Conservation (phyloP, 2,888 invertebrate species). For the Leuctra nigra region DNA sequence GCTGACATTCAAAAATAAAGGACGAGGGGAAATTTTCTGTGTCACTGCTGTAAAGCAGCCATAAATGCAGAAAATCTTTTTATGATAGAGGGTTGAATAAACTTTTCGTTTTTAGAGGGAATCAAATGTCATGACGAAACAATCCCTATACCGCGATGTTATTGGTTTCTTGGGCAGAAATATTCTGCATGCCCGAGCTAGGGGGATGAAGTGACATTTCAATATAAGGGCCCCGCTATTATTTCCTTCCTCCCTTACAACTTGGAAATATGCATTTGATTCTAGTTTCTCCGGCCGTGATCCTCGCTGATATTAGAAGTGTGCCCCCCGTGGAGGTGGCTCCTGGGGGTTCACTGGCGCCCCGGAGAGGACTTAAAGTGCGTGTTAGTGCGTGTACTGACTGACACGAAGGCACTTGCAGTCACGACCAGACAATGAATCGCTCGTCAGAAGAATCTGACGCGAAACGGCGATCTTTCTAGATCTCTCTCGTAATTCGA, state of each 20-base stretch:
- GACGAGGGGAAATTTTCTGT: constrained; percentile 5
- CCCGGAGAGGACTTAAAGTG: background rate
- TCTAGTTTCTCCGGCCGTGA: too few species aligned
- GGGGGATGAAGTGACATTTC: constrained; percentile 13
- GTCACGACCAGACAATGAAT: too few species aligned
- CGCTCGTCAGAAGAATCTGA: too few species aligned
- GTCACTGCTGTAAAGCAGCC: constrained; percentile 1
- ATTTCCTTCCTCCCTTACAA: constrained; percentile 13
- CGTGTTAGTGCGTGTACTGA: background rate
- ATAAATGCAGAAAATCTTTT: constrained; percentile 15
- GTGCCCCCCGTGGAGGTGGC: background rate
- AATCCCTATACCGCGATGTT: constrained; percentile 20
- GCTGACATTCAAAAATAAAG: constrained; percentile 12
- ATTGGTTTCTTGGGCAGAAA: constrained; percentile 13
- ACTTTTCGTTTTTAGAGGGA: constrained; percentile 16
- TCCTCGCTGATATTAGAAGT: constrained; percentile 8
- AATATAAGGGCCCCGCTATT: constrained; percentile 14
- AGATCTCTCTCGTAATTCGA: too few species aligned
- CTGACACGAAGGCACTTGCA: too few species aligned
- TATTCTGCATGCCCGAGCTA: background rate
- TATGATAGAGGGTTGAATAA: constrained; percentile 16
- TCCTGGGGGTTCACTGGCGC: constrained; percentile 1
- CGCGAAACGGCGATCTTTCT: too few species aligned
- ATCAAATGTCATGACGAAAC: constrained; percentile 20
- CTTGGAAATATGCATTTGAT: background rate